Base-by-base conservation (phyloP, 2,888 invertebrate species). In the Lomographa bimaculata region DNA sequence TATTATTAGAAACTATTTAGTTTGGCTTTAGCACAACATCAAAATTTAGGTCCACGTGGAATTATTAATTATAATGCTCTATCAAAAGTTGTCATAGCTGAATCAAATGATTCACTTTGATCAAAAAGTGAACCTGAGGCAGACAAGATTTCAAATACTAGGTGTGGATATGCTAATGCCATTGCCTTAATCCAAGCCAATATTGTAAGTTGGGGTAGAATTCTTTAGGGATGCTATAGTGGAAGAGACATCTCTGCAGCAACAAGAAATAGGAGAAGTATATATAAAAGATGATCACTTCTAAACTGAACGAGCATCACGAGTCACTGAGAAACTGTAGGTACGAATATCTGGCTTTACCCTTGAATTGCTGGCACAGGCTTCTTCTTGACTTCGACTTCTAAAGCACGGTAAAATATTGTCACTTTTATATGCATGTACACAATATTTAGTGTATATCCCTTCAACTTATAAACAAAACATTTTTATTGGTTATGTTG, bases 21-120 rank as follows among this genome's bases (percentile, higher is more conserved):
- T 7, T 14, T 4, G 2, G 17, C 5, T 20, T 14, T 27, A n/a
- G 41, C 36, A 7, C 39, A 45, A 7, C 41, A 46, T 12, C 32
- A 44, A 11, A n/a, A 6, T 7, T 16, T 29, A 7, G 16, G 20
- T 1, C 20, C 10, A 23, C 5, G 14, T 5, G 18, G 24, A 12
- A 24, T 33, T n/a, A 17, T 16, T 3, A 24, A 24, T 17, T 4
- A 17, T 5, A 21, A 30, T 30, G 21, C 21, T 7, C 3, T 29
- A 7, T 5, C 19, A n/a, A n/a, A n/a, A n/a, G n/a, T n/a, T n/a
- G n/a, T n/a, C n/a, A n/a, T n/a, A n/a, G n/a, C n/a, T n/a, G n/a
- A n/a, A n/a, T n/a, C n/a, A n/a, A n/a, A n/a, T n/a, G n/a, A n/a
- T n/a, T n/a, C n/a, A n/a, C n/a, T n/a, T n/a, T n/a, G n/a, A n/a